Base-by-base conservation (phyloP, 2,888 invertebrate genomes). In the Acholoe squamosa region DNA sequence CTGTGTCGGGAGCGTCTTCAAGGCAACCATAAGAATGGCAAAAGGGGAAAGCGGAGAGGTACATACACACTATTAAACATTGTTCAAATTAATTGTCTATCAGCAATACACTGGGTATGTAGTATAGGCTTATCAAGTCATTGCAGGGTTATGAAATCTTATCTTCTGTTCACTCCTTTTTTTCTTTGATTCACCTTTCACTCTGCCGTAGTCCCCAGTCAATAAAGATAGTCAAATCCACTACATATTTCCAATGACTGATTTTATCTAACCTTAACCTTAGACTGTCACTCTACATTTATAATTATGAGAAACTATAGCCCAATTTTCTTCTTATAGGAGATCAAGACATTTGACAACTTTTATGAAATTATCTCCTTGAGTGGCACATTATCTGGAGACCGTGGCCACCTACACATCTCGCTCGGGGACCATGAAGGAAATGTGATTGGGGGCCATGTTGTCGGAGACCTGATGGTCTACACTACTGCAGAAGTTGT, bases 401-500 rank as follows among this genome's bases (percentile, higher is more conserved):
- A 94, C 71, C 94, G 94, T 3, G 94, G 94, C 28, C 96, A 96
- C 92, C 94, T 96, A 0, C 96, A 96, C 92, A 94, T 95, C 3
- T 94, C 94, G 22, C 93, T 96, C 54, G 95, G 95, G 89, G 94
- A 95, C 90, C 92, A 92, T 51, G 92, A 95, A 51, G 96, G 96
- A 0, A 91, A 93, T 10, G 95, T 96, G 33, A 92, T 96, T 80
- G 95, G 95, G 14, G 96, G 96, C 84, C 96, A 96, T 92, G 95
- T 96, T 22, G 92, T 96, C 0, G 95, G 95, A 3, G 94, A 95
- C 91, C 91, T 96, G 89, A 92, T 94, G 80, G 95, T 96, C 0
- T 94, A 94, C 92, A 96, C 96, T 0, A 96, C 96, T n/a, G 96
- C 96, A 14, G 96, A 96, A 91, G 93, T 96, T n/a, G 93, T 95